Conservation (phyloP, 1,140 invertebrate species). For the Leptoteleia sp. region DNA sequence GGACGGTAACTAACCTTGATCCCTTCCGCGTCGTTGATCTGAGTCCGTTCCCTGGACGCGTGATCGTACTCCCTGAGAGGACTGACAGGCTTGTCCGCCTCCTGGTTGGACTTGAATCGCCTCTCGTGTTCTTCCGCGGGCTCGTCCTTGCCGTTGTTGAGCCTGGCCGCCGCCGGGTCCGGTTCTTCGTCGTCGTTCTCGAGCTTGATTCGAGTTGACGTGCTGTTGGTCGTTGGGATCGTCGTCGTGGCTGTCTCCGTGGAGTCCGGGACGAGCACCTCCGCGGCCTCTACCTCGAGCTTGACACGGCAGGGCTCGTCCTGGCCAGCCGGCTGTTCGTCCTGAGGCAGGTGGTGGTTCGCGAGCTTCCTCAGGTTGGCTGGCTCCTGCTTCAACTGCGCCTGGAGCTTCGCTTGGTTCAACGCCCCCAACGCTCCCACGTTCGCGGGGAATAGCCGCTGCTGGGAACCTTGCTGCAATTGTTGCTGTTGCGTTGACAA, state of each 20-base stretch:
- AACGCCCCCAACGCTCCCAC: conserved; percentile 68
- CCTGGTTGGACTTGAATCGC: conserved; percentile 72
- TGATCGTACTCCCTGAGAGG: conserved; percentile 73
- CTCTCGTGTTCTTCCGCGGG: conserved; percentile 67
- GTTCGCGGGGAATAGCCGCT: conserved; percentile 71
- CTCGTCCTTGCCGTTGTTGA: conserved; percentile 69
- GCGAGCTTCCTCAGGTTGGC: conserved; percentile 64
- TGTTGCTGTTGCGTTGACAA: conserved; percentile 72
- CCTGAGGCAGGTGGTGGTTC: conserved; percentile 69
- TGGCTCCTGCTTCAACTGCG: conserved; percentile 72
- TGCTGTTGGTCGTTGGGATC: conserved; percentile 60
- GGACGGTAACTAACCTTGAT: conserved; percentile 78
- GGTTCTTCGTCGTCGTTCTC: conserved; percentile 79
- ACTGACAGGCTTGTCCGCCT: conserved; percentile 63
- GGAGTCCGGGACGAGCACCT: conserved; percentile 67
- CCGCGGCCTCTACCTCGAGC: conserved; percentile 68
- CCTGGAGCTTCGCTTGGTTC: conserved; percentile 69
- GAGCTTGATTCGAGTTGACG: conserved; percentile 68
- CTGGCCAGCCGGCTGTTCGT: conserved; percentile 65
- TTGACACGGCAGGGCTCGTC: conserved; percentile 68
- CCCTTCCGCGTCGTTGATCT: conserved; percentile 74
- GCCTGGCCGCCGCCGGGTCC: conserved; percentile 77
- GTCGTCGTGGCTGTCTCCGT: conserved; percentile 67
- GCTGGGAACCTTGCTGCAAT: conserved; percentile 59
- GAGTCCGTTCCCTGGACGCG: conserved; percentile 68